These are phyloP conservation scores for Apaloderma vittatum DNA, from an alignment of 2,113 vertebrate genomes.

Conservation along the genomic window DNA sequence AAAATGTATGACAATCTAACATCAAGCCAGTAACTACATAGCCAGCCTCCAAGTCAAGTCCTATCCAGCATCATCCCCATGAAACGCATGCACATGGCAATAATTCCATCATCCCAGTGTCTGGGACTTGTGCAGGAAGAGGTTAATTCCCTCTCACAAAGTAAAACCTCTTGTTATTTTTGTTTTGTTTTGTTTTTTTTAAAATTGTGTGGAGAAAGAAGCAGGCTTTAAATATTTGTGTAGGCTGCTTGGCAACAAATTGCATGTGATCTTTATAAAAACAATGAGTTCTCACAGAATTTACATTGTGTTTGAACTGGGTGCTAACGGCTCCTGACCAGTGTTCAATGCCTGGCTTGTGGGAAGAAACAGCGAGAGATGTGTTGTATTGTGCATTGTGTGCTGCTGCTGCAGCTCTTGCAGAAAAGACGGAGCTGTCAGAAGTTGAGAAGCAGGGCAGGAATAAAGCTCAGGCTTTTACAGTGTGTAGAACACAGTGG, in stretches of 20 bases:
- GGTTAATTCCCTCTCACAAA: slow-evolving; percentile 39
- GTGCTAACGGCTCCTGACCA: background rate
- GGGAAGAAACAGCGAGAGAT: background rate
- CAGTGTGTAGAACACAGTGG: background rate
- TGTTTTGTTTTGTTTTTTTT: background rate
- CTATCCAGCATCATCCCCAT: background rate
- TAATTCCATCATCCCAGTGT: background rate
- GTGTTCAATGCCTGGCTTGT: slow-evolving; percentile 54
- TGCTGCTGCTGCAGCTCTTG: background rate
- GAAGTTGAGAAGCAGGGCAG: background rate
- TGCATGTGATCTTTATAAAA: slow-evolving; percentile 40
- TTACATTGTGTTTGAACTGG: slow-evolving; percentile 37
- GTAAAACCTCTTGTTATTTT: slow-evolving; percentile 28
- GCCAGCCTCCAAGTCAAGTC: background rate
- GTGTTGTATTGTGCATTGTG: slow-evolving; percentile 59
- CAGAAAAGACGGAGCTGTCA: background rate
- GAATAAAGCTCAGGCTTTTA: slow-evolving; percentile 4
- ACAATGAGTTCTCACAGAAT: slow-evolving; percentile 75
- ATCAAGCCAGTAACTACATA: background rate
- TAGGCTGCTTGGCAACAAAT: slow-evolving; percentile 63
- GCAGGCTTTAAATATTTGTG: slow-evolving; percentile 74
- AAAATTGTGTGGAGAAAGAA: slow-evolving; percentile 20
- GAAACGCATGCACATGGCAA: rapidly evolving
- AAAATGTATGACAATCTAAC: background rate
- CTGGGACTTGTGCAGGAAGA: background rate